Conservation (phyloP, 1,140 invertebrate species). For the Hermetia illucens region DNA sequence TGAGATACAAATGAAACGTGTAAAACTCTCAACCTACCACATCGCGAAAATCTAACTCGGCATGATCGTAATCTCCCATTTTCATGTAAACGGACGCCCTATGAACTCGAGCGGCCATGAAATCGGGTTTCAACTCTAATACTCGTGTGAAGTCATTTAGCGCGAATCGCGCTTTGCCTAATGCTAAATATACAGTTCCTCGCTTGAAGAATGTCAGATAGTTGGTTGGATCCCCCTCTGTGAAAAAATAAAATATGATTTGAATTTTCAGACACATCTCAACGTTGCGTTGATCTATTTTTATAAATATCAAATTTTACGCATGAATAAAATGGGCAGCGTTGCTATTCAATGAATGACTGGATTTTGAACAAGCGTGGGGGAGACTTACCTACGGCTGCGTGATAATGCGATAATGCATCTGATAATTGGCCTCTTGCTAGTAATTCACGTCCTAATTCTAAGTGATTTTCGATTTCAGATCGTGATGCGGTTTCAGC, state of each 20-base stretch:
- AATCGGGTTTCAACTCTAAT: conserved; percentile 87
- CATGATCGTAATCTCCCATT: conserved; percentile 69
- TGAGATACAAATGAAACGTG: too few species aligned
- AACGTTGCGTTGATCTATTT: not conserved
- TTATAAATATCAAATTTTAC: conserved; percentile 2
- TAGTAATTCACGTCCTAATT: conserved; percentile 82
- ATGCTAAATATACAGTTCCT: conserved; percentile 90
- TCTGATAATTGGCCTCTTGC: conserved; percentile 86
- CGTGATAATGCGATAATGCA: conserved; percentile 94
- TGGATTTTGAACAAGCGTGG: not conserved
- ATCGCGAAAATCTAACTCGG: conserved; percentile 66
- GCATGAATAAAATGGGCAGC: too few species aligned
- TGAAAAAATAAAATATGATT: conserved; percentile 15
- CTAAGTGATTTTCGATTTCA: conserved; percentile 85
- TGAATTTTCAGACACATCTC: not conserved
- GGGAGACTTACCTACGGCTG: conserved; percentile 74
- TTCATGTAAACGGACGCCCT: conserved; percentile 79
- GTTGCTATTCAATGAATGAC: conserved; percentile 1
- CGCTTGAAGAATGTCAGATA: conserved; percentile 91
- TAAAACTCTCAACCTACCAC: conserved; percentile 54
- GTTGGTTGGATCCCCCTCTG: conserved; percentile 91
- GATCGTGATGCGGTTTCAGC: conserved; percentile 45
- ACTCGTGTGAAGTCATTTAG: conserved; percentile 86
- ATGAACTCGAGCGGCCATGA: conserved; percentile 76
- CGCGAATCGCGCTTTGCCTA: conserved; percentile 92